Base-by-base conservation (phyloP, 2,797 vertebrate genomes). In the Sandelia bainsii region DNA sequence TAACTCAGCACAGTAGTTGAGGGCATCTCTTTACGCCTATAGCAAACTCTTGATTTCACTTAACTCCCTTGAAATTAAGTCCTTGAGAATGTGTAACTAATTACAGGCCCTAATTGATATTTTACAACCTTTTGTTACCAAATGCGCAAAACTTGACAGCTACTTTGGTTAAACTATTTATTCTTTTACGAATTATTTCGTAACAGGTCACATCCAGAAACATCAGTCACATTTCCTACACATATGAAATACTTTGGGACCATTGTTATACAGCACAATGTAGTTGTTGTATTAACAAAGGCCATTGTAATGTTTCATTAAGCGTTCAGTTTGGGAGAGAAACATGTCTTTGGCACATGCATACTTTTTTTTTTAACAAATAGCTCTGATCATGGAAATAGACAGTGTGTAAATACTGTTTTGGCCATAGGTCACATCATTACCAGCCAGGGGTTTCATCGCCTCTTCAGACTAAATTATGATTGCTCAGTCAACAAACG, bases 401-500 rank as follows among this genome's bases (percentile, higher is more conserved):
- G 14, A 8, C 16, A 27, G 19, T 53, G 22, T 52, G 37, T 54
- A 10, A 57, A 23, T 48, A 34, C 3, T 37, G 49, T 2, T 56
- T 46, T 70, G 34, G 16, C 69, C 51, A 50, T 1, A 52, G n/a
- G 39, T 67, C 67, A 44, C 44, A 39, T 53, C 62, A 52, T 51
- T 49, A 17, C 32, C 39, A 65, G 53, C 19, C 60, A 39, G 32
- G 61, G 20, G 49, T 87, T 88, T 74, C 58, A 16, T 62, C 42
- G 42, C 71, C 40, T 51, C 52, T 58, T 29, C 56, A 25, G 77
- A 62, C 75, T 75, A 59, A 63, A 46, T 65, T 69, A 23, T 82
- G 73, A 87, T 61, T 84, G 75, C 58, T 77, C 67, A 84, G 80
- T 91, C 91, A 93, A 91, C 91, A 88, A 88, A 66, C 64, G 84